phyloP scores from a whole-genome alignment of 2,888 invertebrate species.

The Pocota personata region DNA sequence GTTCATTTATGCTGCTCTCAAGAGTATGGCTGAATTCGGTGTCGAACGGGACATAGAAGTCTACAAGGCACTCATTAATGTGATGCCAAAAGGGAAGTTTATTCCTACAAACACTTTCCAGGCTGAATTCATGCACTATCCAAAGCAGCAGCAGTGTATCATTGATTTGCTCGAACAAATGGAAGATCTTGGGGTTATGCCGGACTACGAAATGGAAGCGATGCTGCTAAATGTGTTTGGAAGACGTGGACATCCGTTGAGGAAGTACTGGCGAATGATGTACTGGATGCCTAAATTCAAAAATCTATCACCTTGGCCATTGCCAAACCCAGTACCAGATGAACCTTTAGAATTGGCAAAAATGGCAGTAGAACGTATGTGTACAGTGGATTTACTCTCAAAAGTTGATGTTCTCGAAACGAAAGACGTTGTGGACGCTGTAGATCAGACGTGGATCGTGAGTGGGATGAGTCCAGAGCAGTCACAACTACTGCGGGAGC shows the following conservation, averaged over 20 bases:
- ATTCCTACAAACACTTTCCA: constrained; percentile 92
- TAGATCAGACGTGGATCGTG: constrained; percentile 96
- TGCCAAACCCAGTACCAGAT: constrained; percentile 90
- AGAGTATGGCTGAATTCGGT: constrained; percentile 94
- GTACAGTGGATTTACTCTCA: constrained; percentile 90
- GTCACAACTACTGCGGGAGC: constrained; percentile 87
- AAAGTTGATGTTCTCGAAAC: constrained; percentile 87
- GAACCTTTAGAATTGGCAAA: constrained; percentile 91
- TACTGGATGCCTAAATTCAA: constrained; percentile 98
- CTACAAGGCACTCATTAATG: constrained; percentile 92
- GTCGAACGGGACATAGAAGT: constrained; percentile 93
- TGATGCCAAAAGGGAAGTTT: constrained; percentile 95
- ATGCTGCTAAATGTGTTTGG: constrained; percentile 94
- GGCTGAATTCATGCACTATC: constrained; percentile 96
- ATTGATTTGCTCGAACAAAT: constrained; percentile 94
- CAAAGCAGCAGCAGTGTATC: constrained; percentile 97
- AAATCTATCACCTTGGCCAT: constrained; percentile 93
- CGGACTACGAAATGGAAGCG: constrained; percentile 94
- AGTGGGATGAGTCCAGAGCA: constrained; percentile 93
- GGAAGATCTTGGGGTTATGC: constrained; percentile 96
- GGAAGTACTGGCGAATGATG: constrained; percentile 92
- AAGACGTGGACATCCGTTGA: constrained; percentile 87
- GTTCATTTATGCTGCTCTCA: constrained; percentile 95
- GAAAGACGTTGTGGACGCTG: constrained; percentile 87
- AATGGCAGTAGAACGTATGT: constrained; percentile 92